Base-by-base conservation (phyloP, 2,113 vertebrate species). In the Calidris pugnax region DNA sequence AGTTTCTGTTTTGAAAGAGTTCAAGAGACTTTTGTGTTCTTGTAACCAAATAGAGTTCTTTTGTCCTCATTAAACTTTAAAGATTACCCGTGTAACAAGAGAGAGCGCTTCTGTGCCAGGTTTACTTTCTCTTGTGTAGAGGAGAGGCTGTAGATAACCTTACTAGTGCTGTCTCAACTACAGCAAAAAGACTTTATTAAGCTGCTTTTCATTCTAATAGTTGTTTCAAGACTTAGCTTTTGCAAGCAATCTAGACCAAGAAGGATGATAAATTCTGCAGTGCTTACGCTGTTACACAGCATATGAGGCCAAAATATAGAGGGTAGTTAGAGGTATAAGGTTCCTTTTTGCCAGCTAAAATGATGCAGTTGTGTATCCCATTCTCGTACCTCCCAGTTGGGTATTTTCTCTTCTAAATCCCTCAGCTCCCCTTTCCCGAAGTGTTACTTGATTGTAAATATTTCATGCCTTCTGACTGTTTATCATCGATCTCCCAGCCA, bases 31-130 rank as follows among this genome's bases (percentile, higher is more conserved):
- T 95, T 59, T 81, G 86, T 95, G 73, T 93, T 92, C 80, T 81
- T 89, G 84, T 95, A 93, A 95, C 80, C 68, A 91, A 92, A 93
- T 88, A 91, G 83, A 95, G 41, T 96, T 92, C 86, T 95, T 97
- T 97, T 95, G 94, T 96, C 88, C 79, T 95, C 47, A 86, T 95
- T 90, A 89, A 96, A 90, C 11, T 93, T 95, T 96, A 84, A 95
- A 90, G 56, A 55, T 95, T 84, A 47, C 56, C 86, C 0, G 0
- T 93, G 95, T 95, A 96, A 95, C 76, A 80, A 37, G 94, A 95
- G 76, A 74, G 2, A 17, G 33, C 43, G 22, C 20, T 87, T 89
- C 20, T 87, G 69, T 90, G 73, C 72, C 73, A 74, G 43, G 43
- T 73, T 94, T 88, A 51, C 47, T 72, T 89, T 80, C 72, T 69